These are phyloP conservation scores for Hippopotamyrus pictus DNA, from an alignment of 2,797 vertebrate species.

Conservation along the genomic window DNA sequence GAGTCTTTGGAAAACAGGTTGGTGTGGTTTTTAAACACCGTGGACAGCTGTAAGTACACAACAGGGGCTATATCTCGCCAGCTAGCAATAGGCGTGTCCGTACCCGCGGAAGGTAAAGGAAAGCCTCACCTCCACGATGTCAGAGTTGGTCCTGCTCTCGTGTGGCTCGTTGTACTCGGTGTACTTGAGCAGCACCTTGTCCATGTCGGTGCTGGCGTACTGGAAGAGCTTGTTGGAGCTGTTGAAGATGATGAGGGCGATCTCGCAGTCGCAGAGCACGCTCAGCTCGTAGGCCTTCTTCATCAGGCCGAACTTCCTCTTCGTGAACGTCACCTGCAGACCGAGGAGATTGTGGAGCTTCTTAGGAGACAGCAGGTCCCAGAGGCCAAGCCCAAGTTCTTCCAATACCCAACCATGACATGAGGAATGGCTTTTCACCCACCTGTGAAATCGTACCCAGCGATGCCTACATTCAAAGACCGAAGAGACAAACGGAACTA, in stretches of 20 bases:
- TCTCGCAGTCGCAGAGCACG: slow-evolving; percentile 98
- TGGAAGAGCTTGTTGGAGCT: slow-evolving; percentile 99
- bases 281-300: slow-evolving; percentile 99
- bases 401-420: neutral
- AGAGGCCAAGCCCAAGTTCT: neutral
- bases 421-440: neutral
- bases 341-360: neutral
- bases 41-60: neutral
- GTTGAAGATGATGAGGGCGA: slow-evolving; percentile 99
- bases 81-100: neutral
- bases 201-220: slow-evolving; percentile 99
- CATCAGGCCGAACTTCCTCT: slow-evolving; percentile 99
- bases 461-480: neutral
- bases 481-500: neutral
- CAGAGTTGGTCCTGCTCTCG: slow-evolving; percentile 99
- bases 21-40: neutral
- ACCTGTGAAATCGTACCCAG: neutral
- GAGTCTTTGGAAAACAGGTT: neutral
- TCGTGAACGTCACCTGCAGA: slow-evolving; percentile 94
- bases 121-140: slow-evolving; percentile 95
- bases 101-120: neutral
- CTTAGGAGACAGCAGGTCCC: neutral
- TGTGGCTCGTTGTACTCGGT: slow-evolving; percentile 99
- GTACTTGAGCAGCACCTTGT: slow-evolving; percentile 99
- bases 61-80: neutral